Evolutionary conservation across 2,888 invertebrate genomes (phyloP), one percentile per base, ranked within the genome.

Genomic region (Cephus rjabovi): DNA sequence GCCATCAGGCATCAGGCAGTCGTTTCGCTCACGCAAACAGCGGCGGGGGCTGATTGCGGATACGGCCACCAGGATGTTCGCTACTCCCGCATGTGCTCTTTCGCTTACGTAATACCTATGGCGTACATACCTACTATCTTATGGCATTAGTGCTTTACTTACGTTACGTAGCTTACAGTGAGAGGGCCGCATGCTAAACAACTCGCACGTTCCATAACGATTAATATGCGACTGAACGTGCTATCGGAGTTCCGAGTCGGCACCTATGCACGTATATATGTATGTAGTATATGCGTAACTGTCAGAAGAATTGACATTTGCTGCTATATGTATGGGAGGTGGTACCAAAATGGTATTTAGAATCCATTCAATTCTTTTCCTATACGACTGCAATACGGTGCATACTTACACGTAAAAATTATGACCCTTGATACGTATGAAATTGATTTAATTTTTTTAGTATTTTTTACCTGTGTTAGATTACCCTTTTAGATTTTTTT

Each of bases 131-230:
- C 78, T 75, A 79, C 77, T 81, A 84, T 85, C 80, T 83, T 81
- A 70, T 75, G 75, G 80, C 82, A 82, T 83, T 80, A 83, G 81
- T 81, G 84, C 81, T 82, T 86, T 80, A 77, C 77, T 81, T 81
- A 81, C 34, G 34, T 37, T 34, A 74, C 77, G 82, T 85, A 81
- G 71, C 33, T 78, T 73, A 68, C 75, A 70, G 79, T 69, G 79
- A 80, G 82, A 76, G 81, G 79, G 73, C 78, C 77, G 77, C 81
- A 79, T 79, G 81, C 80, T 82, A 82, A 87, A 85, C 83, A 82
- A 85, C 86, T 85, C 81, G 82, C 85, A 85, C 84, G 84, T 85
- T 85, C 85, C 82, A 40, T 79, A 80, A 77, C 83, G 85, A 86
- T 87, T 85, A 87, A 87, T 86, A 87, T 82, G 84, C 77, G 79